These are phyloP conservation scores for Caenorhabditis auriculariae DNA, from an alignment of 2,888 invertebrate species.

Conservation along the genomic window DNA sequence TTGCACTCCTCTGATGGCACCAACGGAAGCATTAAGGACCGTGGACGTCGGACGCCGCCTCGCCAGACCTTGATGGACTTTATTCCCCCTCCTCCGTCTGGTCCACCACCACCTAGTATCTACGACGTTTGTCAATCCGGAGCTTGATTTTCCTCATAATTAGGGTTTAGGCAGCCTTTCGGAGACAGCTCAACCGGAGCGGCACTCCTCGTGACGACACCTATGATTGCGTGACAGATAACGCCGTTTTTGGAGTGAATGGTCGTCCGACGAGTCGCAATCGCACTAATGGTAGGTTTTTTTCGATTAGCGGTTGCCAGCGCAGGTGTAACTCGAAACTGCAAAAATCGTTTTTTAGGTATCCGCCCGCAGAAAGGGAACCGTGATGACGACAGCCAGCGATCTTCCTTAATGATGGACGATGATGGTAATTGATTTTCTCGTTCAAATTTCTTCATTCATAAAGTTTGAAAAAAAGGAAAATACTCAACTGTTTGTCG, in stretches of 20 bases:
- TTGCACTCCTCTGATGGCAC: conserved; percentile 55
- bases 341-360: conserved; percentile 9
- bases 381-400: conserved; percentile 46
- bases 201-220: conserved; percentile 34
- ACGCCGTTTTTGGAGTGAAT: conserved; percentile 17
- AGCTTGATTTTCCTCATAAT: background rate
- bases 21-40: conserved; percentile 40
- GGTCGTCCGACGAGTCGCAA: conserved; percentile 43
- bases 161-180: conserved; percentile 16
- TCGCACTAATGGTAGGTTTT: conserved; percentile 27
- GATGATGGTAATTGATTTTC: conserved; percentile 15
- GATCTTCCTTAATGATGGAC: conserved; percentile 46
- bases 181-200: conserved; percentile 23
- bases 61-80: conserved; percentile 51
- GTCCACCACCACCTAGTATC: conserved; percentile 37
- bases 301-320: no score
- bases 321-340: no score
- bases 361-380: conserved; percentile 31
- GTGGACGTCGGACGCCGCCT: conserved; percentile 41
- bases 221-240: conserved; percentile 37
- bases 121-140: conserved; percentile 24
- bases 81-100: conserved; percentile 54
- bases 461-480: background rate
- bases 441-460: background rate
- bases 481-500: background rate